Base-by-base conservation (phyloP, 2,888 invertebrate species). In the Scotopteryx bipunctaria region DNA sequence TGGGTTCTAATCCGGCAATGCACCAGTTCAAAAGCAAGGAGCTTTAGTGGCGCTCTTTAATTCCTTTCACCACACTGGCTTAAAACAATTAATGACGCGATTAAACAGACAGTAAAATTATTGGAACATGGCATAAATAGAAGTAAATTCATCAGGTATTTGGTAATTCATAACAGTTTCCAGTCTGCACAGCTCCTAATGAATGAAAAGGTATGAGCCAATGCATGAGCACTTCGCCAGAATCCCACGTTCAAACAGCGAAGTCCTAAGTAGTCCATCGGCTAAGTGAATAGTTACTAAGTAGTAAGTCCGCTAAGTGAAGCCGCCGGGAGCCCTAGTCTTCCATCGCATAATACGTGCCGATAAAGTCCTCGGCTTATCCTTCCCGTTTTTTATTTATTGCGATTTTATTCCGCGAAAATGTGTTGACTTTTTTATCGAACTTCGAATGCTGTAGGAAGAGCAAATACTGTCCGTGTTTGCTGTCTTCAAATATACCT, bases 221-320 rank as follows among this genome's bases (percentile, higher is more conserved):
- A 17, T 27, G 25, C 35, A 44, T 5, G 15, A 14, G 21, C 42
- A 23, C 42, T 32, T 15, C 14, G 13, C 23, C 21, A 15, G 23
- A 32, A 23, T 5, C 14, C 14, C 31, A 23, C 35, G 27, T 16
- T 29, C 46, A 31, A 46, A 32, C 27, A 16, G n/a, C 67, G 41
- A 49, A 50, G 57, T 66, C 61, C 62, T 25, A 64, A 69, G 70
- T 67, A 69, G 67, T 71, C 66, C 66, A 64, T 64, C 57, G 65
- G 47, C 65, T 74, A 73, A 76, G 76, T 75, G 76, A 76, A 73
- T 75, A 75, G 76, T 77, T 72, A 58, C 64, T 61, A 69, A 70
- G 65, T 71, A 63, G 64, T 69, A 70, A 76, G 74, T 68, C 70
- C 62, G 59, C 62, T 67, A 73, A 76, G 76, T 76, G 70, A 73